Base-by-base conservation (phyloP, 2,888 invertebrate species). In the Stenoptilia bipunctidactyla region DNA sequence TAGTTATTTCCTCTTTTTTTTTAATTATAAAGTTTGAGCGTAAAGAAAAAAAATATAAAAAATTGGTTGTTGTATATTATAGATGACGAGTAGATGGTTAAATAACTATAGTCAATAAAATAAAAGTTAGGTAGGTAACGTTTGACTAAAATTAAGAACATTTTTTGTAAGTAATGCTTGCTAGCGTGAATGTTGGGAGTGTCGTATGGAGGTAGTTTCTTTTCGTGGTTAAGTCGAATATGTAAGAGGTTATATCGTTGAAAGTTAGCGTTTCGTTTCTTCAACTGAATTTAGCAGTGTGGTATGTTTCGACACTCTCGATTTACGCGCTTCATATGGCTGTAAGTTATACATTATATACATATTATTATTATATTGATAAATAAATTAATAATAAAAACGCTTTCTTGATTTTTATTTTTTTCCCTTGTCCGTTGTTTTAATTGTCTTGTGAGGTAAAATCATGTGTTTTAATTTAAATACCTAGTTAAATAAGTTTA, bases 381-480 rank as follows among this genome's bases (percentile, higher is more conserved):
- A 79, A 80, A 82, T 83, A 82, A 80, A 83, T 80, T 79, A 80
- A 83, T 80, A 73, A 79, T 74, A 80, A 80, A 82, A 76, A 57
- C 49, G 41, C 46, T 47, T 8, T 45, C 42, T 39, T 10, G 48
- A 35, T 44, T 20, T 59, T 64, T 67, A 56, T 54, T 58, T 60
- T 61, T 40, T 27, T 15, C 8, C 8, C 20, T 3, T 20, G 3
- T 20, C 20, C 20, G n/a, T n/a, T n/a, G n/a, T n/a, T n/a, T n/a
- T n/a, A n/a, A n/a, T n/a, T n/a, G n/a, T n/a, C n/a, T n/a, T n/a
- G n/a, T n/a, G n/a, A n/a, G n/a, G n/a, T n/a, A n/a, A n/a, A n/a
- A n/a, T n/a, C n/a, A n/a, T n/a, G n/a, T n/a, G n/a, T n/a, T n/a
- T n/a, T n/a, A n/a, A n/a, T n/a, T n/a, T n/a, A n/a, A n/a, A n/a